phyloP scores from a whole-genome alignment of 2,797 vertebrate genomes.

The Poecile montanus region DNA sequence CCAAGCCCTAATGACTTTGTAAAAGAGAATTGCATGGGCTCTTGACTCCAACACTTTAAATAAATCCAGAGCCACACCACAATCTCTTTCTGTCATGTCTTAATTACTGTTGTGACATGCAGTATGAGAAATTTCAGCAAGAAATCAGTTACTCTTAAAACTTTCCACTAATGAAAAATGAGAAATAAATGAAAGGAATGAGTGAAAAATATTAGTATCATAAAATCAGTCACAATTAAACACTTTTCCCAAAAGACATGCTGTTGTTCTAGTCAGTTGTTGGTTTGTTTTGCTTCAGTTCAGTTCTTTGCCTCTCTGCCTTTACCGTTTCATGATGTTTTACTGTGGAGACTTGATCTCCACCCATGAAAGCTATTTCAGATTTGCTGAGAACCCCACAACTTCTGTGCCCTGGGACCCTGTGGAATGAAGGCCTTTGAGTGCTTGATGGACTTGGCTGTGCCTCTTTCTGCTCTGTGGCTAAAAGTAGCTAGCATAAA shows the following conservation, averaged over 20 bases:
- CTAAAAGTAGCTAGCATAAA: not conserved
- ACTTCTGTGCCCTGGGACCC: not conserved
- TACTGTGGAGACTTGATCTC: not conserved
- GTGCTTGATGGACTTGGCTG: not conserved
- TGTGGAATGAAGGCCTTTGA: not conserved
- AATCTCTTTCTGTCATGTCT: not conserved
- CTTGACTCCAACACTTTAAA: fast-evolving
- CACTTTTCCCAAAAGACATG: not conserved
- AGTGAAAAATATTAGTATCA: not conserved
- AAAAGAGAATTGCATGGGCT: not conserved
- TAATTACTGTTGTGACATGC: not conserved
- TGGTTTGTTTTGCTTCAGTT: not conserved
- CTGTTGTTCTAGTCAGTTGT: not conserved
- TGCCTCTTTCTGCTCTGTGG: not conserved
- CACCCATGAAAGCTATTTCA: slow-evolving; percentile 29
- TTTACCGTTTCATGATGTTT: not conserved
- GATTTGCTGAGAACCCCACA: slow-evolving; percentile 5
- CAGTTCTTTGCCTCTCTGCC: not conserved
- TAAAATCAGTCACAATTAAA: not conserved
- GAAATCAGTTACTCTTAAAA: not conserved
- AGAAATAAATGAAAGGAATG: not conserved
- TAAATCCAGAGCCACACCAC: not conserved
- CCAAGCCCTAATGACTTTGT: not conserved
- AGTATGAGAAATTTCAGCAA: not conserved
- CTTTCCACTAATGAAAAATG: not conserved